These are phyloP conservation scores for Teleogryllus oceanicus DNA, from an alignment of 2,888 invertebrate species.

Conservation along the genomic window DNA sequence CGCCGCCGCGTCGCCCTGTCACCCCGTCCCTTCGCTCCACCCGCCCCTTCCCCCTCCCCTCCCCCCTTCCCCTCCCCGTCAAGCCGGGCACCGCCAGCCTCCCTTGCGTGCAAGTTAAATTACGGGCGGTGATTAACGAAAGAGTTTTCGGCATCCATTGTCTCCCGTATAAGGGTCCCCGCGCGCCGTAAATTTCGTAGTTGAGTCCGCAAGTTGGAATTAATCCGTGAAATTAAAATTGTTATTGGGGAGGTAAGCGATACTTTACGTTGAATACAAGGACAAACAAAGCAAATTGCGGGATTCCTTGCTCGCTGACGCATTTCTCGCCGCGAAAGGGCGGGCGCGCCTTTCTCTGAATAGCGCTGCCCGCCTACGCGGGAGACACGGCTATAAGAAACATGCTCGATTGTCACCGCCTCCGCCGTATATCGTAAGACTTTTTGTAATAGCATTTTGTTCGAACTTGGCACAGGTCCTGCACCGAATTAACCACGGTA, in stretches of 20 bases:
- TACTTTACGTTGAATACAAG: not conserved
- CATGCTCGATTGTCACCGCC: no score
- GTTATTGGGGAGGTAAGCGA: conserved; percentile 3
- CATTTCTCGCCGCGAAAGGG: no score
- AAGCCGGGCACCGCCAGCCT: not conserved
- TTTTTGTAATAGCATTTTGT: no score
- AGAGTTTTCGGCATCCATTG: conserved; percentile 18
- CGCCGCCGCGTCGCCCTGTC: not conserved
- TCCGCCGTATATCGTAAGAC: no score
- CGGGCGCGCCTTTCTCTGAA: no score
- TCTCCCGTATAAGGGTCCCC: conserved; percentile 6
- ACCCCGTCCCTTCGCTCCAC: not conserved
- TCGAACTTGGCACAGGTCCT: no score
- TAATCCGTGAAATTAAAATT: conserved; percentile 18
- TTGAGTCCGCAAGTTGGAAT: conserved; percentile 3
- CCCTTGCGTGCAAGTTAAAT: conserved; percentile 2
- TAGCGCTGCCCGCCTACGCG: no score
- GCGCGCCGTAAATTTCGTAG: not conserved
- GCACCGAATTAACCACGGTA: no score
- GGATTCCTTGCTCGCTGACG: not conserved
- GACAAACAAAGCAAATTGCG: conserved; percentile 18
- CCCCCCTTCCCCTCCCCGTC: not conserved
- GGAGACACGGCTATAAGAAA: no score
- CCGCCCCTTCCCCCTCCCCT: not conserved
- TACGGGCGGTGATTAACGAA: conserved; percentile 9